Evolutionary conservation across 2,797 vertebrate species (phyloP).

Genomic region (Schizothorax lantsangensis): DNA sequence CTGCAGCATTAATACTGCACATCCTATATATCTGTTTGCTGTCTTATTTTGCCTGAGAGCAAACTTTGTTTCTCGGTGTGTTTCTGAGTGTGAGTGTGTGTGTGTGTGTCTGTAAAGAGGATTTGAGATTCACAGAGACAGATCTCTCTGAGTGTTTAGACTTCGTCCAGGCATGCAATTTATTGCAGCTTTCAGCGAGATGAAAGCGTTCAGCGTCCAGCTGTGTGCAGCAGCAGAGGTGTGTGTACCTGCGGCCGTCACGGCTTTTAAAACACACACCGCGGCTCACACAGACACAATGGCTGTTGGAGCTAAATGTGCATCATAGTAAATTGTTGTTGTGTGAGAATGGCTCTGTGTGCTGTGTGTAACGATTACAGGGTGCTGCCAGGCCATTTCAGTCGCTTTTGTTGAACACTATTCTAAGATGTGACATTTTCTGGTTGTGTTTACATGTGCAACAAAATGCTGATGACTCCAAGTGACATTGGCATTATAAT

Average conservation of each 20-base stretch:
- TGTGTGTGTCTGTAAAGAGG: slow-evolving; percentile 38
- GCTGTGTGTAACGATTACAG: background rate
- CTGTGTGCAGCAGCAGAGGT: slow-evolving; percentile 37
- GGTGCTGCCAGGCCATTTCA: background rate
- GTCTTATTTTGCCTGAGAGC: slow-evolving; percentile 14
- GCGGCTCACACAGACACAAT: background rate
- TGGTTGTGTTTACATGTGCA: background rate
- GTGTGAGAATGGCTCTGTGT: slow-evolving; percentile 10
- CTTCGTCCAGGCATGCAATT: slow-evolving; percentile 45
- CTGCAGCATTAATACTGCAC: background rate
- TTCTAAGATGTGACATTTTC: background rate
- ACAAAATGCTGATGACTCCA: background rate
- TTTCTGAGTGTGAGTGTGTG: background rate
- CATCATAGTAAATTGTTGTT: background rate
- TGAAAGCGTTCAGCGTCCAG: slow-evolving; percentile 44
- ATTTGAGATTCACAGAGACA: slow-evolving; percentile 46
- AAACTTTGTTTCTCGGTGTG: slow-evolving; percentile 16
- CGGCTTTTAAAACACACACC: background rate
- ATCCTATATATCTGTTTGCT: background rate
- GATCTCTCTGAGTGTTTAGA: slow-evolving; percentile 49
- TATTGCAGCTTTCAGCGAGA: slow-evolving; percentile 50
- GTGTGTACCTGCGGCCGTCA: slow-evolving; percentile 1
- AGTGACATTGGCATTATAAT: background rate
- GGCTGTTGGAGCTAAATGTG: slow-evolving; percentile 13
- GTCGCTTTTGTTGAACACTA: background rate